Evolutionary conservation across 2,888 invertebrate species (phyloP).

Genomic region (Drosophila rellima): DNA sequence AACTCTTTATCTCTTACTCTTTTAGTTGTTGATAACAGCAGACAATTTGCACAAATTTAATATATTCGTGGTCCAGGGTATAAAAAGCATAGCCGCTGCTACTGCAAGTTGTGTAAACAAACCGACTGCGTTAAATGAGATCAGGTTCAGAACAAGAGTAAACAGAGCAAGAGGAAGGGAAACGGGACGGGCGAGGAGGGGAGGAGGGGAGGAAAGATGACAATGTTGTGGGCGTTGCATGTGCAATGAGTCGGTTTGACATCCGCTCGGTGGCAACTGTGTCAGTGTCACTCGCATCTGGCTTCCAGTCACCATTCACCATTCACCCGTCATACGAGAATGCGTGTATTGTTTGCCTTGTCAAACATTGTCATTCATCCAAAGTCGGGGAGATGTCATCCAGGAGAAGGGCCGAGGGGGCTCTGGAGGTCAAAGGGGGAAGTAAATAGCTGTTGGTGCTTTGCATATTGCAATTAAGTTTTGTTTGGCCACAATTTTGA

Average conservation of each 20-base stretch:
- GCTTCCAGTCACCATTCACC: constrained; percentile 21
- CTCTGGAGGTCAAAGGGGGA: not conserved
- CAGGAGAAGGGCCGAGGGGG: not conserved
- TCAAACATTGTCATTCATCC: constrained; percentile 78
- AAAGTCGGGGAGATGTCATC: constrained; percentile 46
- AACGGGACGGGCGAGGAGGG: not conserved
- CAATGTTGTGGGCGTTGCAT: constrained; percentile 54
- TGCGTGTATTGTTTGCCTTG: constrained; percentile 68
- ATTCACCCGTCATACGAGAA: constrained; percentile 5
- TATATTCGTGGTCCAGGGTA: not conserved
- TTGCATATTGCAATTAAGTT: constrained; percentile 76
- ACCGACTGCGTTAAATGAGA: constrained; percentile 69
- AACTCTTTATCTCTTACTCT: too few relatives aligned
- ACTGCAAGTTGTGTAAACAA: constrained; percentile 62
- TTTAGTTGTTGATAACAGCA: too few relatives aligned
- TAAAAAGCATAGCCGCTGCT: constrained; percentile 36
- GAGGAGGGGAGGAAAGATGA: constrained; percentile 12
- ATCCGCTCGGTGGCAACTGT: constrained; percentile 44
- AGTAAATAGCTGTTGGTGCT: constrained; percentile 28
- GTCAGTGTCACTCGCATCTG: constrained; percentile 70
- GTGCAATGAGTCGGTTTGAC: constrained; percentile 53
- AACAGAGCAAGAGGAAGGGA: constrained; percentile 15
- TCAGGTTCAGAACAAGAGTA: constrained; percentile 59
- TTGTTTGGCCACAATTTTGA: constrained; percentile 63
- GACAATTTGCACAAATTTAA: not conserved